Evolutionary conservation across 2,113 vertebrate genomes (phyloP), one percentile per base, ranked within the genome.

Genomic region (Podarcis cretensis): DNA sequence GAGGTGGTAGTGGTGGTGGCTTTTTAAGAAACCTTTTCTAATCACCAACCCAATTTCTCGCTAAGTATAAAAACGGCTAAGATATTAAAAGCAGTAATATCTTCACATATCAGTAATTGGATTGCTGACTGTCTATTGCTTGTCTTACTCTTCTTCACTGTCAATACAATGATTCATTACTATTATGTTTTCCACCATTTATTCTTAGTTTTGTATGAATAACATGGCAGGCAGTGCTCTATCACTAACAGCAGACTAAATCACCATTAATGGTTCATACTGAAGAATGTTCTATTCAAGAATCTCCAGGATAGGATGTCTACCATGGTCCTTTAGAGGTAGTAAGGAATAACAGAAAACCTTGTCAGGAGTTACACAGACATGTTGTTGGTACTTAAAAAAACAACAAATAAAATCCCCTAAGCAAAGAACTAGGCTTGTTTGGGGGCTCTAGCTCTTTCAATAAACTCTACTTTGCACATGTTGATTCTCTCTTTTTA

Each of bases 131-230:
- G 68, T 2, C 13, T 84, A 37, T 27, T 54, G 69, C 7, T 86
- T 84, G 43, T 86, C 27, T 71, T 74, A 89, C 85, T 43, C 3
- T 78, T 77, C 21, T 90, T 79, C 84, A 91, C 75, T 91, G 83
- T 37, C 37, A 91, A 89, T 79, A 57, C 32, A 68, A 25, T 79
- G 23, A 76, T 81, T 92, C 88, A 85, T 63, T 84, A 32, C 68
- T 12, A 3, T 5, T 48, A 32, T 9, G 0, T 16, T 59, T 40
- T 40, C 57, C 73, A 77, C 25, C 7, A 86, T 66, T 20, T 30
- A 66, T 21, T n/a, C 59, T 66, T 30, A 66, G 30, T 48, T 66
- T 68, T 68, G 32, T 86, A 68, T 25, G 40, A 86, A 86, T 68
- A 86, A 68, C 78, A 30, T 25, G 37, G 18, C 7, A 76, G 20